A percentile compares a stretch with the other conserved stretches of the same genome.
These are phyloP conservation scores for Pterostichus madidus DNA, from an alignment of 2,888 invertebrate species.

Conservation along the genomic window DNA sequence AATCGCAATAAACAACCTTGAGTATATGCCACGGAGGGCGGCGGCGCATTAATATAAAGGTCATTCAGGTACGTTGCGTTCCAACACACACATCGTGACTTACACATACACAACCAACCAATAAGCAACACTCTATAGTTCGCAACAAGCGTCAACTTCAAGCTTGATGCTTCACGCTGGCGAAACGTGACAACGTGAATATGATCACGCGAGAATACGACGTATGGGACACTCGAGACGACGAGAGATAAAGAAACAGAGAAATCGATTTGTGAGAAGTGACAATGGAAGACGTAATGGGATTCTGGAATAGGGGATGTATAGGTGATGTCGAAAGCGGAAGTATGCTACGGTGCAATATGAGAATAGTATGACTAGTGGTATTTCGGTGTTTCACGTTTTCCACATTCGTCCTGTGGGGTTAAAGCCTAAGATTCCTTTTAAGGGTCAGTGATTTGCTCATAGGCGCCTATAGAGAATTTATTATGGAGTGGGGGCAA, in stretches of 20 bases:
- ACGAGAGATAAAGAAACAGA: slow-evolving; percentile 1
- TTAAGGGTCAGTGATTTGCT: no score
- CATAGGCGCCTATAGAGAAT: no score
- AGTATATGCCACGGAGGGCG: slow-evolving; percentile 1
- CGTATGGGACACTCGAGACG: neutral
- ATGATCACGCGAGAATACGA: neutral
- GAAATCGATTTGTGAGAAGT: neutral
- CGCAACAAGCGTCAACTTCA: no score
- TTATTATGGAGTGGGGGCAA: no score
- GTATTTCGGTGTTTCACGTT: no score
- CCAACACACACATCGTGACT: neutral
- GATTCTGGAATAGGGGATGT: slow-evolving; percentile 3
- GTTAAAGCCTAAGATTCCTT: no score
- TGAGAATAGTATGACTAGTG: no score
- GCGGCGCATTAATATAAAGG: neutral
- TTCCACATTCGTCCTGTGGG: no score
- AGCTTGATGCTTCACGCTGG: no score
- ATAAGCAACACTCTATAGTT: neutral
- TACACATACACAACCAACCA: neutral
- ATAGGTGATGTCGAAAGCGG: neutral
- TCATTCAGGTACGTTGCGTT: slow-evolving; percentile 29
- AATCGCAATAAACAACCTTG: slow-evolving; percentile 2
- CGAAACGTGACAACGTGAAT: no score
- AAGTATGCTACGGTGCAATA: neutral
- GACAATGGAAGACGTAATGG: neutral